Evolutionary conservation across 2,888 invertebrate genomes (phyloP).

Genomic region (Teleiodes luculella): DNA sequence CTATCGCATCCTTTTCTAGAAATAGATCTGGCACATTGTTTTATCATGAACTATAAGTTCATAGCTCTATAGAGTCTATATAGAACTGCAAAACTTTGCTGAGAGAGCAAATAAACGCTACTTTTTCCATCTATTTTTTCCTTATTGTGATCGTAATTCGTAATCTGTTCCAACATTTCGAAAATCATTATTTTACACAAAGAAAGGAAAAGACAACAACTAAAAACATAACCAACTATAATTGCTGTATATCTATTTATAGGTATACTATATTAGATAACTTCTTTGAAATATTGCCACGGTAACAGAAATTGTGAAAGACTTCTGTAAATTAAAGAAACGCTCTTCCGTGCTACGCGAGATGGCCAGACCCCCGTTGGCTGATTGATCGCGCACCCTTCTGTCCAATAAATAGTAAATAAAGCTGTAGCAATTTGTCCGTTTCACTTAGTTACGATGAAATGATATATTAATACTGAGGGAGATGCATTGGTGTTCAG

Average conservation of each 20-base stretch:
- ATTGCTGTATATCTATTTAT: no score
- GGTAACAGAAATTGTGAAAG: no score
- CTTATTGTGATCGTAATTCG: no score
- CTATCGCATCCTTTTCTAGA: slow-evolving; percentile 1
- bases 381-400: slow-evolving; percentile 68
- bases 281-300: no score
- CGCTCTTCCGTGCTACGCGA: neutral
- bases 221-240: neutral
- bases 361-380: slow-evolving; percentile 16
- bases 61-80: neutral
- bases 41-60: neutral
- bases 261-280: no score
- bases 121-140: no score
- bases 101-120: no score
- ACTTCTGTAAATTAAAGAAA: neutral
- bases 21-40: slow-evolving; percentile 14
- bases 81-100: no score
- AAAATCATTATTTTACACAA: no score
- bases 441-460: slow-evolving; percentile 63
- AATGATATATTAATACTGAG: slow-evolving; percentile 65
- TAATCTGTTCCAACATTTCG: no score
- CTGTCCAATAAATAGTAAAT: slow-evolving; percentile 71
- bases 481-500: slow-evolving; percentile 45
- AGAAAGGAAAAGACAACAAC: neutral
- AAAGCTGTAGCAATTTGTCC: slow-evolving; percentile 64